phyloP scores from a whole-genome alignment of 2,888 invertebrate genomes.

The Athalia cordata region DNA sequence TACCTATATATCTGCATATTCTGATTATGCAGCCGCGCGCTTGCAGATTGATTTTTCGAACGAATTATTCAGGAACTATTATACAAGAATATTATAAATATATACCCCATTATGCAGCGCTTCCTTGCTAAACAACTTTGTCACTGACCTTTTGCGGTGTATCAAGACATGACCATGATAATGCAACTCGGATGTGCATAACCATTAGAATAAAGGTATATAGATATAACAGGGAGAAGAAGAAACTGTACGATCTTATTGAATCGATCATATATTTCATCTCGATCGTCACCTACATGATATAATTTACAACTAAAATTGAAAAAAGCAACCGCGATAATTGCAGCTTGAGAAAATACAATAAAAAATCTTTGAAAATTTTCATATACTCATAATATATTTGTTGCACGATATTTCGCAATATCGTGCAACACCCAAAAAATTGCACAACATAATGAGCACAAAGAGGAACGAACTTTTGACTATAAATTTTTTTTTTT shows the following conservation, averaged over 20 bases:
- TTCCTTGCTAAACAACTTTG: conserved; percentile 33
- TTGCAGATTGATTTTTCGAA: too few species aligned
- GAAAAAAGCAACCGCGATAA: too few species aligned
- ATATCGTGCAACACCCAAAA: conserved; percentile 21
- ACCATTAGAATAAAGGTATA: background rate
- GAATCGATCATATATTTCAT: background rate
- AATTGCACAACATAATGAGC: conserved; percentile 21
- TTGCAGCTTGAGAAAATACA: too few species aligned
- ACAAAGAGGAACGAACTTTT: conserved; percentile 23
- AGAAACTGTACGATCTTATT: conserved; percentile 4
- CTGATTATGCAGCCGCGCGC: too few species aligned
- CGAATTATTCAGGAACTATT: background rate
- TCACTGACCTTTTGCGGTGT: conserved; percentile 34
- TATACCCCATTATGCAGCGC: background rate
- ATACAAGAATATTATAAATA: background rate
- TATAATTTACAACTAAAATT: too few species aligned
- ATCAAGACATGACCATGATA: conserved; percentile 5
- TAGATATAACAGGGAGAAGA: background rate
- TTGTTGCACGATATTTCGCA: too few species aligned
- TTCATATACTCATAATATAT: too few species aligned
- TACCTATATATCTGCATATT: too few species aligned
- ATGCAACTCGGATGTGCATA: background rate
- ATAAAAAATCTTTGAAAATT: too few species aligned
- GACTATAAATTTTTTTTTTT: conserved; percentile 20
- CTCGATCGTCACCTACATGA: background rate